Conservation (phyloP, 2,797 vertebrate species). For the Graptemys geographica region DNA sequence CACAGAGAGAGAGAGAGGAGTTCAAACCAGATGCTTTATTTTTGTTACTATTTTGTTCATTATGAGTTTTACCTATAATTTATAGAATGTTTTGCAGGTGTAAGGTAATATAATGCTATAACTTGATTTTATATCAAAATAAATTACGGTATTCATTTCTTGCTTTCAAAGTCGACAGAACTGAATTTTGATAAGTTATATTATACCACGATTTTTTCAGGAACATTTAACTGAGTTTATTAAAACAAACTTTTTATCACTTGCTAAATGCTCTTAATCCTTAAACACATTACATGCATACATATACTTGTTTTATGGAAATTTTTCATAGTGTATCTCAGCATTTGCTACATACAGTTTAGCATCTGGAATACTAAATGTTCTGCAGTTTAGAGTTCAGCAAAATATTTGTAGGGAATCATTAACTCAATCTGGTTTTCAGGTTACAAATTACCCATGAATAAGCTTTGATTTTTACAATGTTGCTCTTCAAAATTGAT, state of each 20-base stretch:
- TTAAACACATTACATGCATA: background rate
- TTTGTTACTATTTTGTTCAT: background rate
- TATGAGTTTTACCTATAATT: background rate
- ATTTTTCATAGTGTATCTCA: background rate
- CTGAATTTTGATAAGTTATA: background rate
- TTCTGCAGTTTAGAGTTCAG: background rate
- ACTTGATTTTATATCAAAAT: background rate
- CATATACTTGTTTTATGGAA: background rate
- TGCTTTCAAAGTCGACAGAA: background rate
- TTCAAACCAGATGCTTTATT: background rate
- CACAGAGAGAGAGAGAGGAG: background rate
- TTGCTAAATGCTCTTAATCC: background rate
- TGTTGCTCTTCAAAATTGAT: background rate
- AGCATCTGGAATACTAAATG: background rate
- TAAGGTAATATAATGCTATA: rapidly evolving
- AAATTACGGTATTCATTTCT: background rate
- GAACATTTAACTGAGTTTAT: background rate
- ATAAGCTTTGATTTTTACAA: rapidly evolving
- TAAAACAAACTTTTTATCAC: background rate
- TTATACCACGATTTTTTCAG: background rate
- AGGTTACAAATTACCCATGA: background rate
- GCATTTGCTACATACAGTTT: background rate
- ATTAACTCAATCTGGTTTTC: background rate
- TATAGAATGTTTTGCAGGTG: background rate
- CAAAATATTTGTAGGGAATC: background rate